A percentile compares a stretch with the other conserved stretches of the same genome.
Evolutionary conservation across 1,140 invertebrate genomes (phyloP).

Genomic region (Sitodiplosis mosellana): DNA sequence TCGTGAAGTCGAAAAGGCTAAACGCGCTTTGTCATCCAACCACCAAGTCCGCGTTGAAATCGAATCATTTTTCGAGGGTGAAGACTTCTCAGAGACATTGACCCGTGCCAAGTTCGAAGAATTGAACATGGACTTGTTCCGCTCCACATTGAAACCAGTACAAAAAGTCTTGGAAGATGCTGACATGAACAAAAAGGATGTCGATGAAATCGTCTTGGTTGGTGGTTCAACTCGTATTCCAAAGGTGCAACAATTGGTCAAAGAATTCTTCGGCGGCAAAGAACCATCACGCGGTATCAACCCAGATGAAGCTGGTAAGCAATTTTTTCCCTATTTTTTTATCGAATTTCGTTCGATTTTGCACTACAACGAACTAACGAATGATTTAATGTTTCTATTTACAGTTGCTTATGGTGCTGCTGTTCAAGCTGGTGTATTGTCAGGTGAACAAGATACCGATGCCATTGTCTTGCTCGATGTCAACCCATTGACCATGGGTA

Average conservation of each 20-base stretch:
- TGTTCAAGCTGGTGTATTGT: constrained; percentile 89
- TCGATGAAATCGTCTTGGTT: constrained; percentile 97
- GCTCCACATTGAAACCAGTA: constrained; percentile 96
- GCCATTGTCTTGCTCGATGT: constrained; percentile 95
- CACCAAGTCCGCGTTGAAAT: constrained; percentile 98
- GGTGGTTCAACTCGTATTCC: constrained; percentile 98
- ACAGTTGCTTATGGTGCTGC: constrained; percentile 91
- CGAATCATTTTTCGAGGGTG: constrained; percentile 96
- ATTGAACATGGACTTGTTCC: constrained; percentile 97
- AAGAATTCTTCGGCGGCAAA: constrained; percentile 96
- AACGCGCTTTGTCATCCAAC: constrained; percentile 83
- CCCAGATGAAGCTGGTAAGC: constrained; percentile 68
- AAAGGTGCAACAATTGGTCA: constrained; percentile 96
- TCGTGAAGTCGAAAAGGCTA: constrained; percentile 95
- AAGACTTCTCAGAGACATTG: constrained; percentile 98
- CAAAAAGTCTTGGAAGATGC: constrained; percentile 95
- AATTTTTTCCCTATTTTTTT: too few relatives aligned
- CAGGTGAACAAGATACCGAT: constrained; percentile 81
- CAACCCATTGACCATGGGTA: constrained; percentile 95
- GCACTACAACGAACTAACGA: too few relatives aligned
- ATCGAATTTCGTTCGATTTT: too few relatives aligned
- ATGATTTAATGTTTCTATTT: too few relatives aligned
- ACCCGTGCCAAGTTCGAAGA: constrained; percentile 99
- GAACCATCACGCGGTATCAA: constrained; percentile 97
- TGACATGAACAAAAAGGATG: constrained; percentile 96